Conservation (phyloP, 2,888 invertebrate genomes). For the Trilocha varians region DNA sequence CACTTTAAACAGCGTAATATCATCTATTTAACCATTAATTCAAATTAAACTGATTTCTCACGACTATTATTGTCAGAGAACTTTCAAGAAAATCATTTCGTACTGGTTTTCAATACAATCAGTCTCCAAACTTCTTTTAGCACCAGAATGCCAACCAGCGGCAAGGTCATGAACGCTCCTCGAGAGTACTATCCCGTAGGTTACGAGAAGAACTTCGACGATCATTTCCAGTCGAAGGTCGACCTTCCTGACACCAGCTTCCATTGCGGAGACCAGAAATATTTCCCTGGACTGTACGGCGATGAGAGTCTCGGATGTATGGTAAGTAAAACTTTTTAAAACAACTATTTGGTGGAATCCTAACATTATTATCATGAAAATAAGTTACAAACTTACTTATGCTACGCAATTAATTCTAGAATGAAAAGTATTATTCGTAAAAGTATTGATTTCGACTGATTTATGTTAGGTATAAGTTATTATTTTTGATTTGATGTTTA, state of each 20-base stretch:
- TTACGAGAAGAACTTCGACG: constrained; percentile 91
- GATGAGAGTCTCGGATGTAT: constrained; percentile 92
- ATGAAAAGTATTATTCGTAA: too few species aligned
- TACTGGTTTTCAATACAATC: too few species aligned
- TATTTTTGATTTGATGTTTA: too few species aligned
- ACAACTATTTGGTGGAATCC: background rate
- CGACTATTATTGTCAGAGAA: background rate
- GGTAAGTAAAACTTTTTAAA: constrained; percentile 68
- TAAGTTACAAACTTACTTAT: too few species aligned
- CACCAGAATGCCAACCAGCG: constrained; percentile 46
- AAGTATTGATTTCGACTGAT: too few species aligned
- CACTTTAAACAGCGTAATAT: too few species aligned
- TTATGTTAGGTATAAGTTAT: too few species aligned
- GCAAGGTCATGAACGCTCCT: constrained; percentile 91
- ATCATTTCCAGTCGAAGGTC: constrained; percentile 88
- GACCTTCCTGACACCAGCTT: constrained; percentile 88
- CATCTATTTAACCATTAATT: too few species aligned
- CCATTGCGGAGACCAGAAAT: constrained; percentile 90
- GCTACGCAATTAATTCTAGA: too few species aligned
- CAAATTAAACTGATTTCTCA: too few species aligned
- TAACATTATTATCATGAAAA: too few species aligned
- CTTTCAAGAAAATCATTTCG: background rate
- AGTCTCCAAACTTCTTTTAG: too few species aligned
- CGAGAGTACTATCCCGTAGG: constrained; percentile 90
- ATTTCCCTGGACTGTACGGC: constrained; percentile 91